phyloP scores from a whole-genome alignment of 2,888 invertebrate genomes.

The Gisinianus flammeolus region DNA sequence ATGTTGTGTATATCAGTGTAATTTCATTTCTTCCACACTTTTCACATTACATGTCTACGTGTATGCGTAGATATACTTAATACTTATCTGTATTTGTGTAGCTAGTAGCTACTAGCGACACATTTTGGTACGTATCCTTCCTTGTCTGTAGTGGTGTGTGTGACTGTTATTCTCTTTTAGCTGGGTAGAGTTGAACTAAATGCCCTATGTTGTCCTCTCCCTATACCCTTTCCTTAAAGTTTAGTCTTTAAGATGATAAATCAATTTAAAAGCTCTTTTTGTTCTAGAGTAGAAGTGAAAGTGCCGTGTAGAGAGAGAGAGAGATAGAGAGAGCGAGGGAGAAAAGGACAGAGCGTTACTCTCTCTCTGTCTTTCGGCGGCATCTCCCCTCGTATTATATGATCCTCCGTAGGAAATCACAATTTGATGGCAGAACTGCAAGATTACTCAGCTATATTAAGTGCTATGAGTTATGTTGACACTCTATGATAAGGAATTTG shows the following conservation, averaged over 20 bases:
- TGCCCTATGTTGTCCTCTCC: too few species aligned
- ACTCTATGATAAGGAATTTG: background rate
- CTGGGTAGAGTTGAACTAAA: too few species aligned
- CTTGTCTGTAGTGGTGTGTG: too few species aligned
- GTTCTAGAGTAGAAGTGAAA: background rate
- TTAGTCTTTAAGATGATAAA: background rate
- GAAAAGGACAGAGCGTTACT: background rate
- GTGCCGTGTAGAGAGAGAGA: background rate
- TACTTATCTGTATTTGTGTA: too few species aligned
- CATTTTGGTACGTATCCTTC: too few species aligned
- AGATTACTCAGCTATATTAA: background rate
- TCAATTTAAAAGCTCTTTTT: constrained; percentile 8
- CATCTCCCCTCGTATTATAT: background rate
- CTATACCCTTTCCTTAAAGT: background rate
- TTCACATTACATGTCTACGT: too few species aligned
- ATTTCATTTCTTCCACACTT: too few species aligned
- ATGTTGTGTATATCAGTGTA: too few species aligned
- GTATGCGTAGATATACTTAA: too few species aligned
- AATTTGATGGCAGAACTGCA: background rate
- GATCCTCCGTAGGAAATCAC: background rate
- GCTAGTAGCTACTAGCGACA: too few species aligned
- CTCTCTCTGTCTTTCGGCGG: background rate
- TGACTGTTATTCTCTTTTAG: too few species aligned
- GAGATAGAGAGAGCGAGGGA: background rate
- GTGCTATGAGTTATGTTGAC: background rate